A percentile compares a stretch with the other conserved stretches of the same genome.
Conservation (phyloP, 2,113 vertebrate species). For the Neomonachus schauinslandi region DNA sequence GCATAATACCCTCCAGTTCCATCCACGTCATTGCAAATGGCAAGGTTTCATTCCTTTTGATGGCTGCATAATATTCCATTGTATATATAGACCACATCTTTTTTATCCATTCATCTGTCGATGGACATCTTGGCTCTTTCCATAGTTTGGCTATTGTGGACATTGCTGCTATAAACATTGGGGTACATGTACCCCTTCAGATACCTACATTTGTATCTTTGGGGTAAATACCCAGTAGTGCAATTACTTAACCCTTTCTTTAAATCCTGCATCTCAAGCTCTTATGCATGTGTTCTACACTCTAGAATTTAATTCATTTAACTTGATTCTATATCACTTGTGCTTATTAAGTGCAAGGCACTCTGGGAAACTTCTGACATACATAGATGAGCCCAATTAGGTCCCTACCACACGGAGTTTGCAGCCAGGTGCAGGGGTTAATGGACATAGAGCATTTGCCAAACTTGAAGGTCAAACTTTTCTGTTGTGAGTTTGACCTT, state of each 20-base stretch:
- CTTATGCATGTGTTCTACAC: not conserved
- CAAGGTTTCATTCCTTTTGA: too few relatives aligned
- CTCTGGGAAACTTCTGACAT: not conserved
- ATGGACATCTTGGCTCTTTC: too few relatives aligned
- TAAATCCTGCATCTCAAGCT: not conserved
- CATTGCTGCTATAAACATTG: too few relatives aligned
- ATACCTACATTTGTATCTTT: too few relatives aligned
- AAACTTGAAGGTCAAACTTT: slow-evolving; percentile 47
- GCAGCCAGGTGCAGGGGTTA: not conserved
- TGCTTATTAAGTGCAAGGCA: slow-evolving; percentile 3
- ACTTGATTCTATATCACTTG: slow-evolving; percentile 15
- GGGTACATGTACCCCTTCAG: too few relatives aligned
- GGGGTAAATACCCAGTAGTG: too few relatives aligned
- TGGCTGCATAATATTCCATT: too few relatives aligned
- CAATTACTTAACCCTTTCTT: not conserved
- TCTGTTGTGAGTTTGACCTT: slow-evolving; percentile 54
- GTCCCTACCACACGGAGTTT: not conserved
- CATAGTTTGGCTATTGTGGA: too few relatives aligned
- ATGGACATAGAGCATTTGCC: slow-evolving; percentile 9
- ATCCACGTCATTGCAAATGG: too few relatives aligned
- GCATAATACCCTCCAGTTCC: too few relatives aligned
- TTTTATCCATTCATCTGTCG: too few relatives aligned
- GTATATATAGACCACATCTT: too few relatives aligned
- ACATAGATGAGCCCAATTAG: not conserved
- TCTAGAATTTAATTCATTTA: slow-evolving; percentile 31